phyloP scores from a whole-genome alignment of 1,140 invertebrate species.

The Euura lappo region DNA sequence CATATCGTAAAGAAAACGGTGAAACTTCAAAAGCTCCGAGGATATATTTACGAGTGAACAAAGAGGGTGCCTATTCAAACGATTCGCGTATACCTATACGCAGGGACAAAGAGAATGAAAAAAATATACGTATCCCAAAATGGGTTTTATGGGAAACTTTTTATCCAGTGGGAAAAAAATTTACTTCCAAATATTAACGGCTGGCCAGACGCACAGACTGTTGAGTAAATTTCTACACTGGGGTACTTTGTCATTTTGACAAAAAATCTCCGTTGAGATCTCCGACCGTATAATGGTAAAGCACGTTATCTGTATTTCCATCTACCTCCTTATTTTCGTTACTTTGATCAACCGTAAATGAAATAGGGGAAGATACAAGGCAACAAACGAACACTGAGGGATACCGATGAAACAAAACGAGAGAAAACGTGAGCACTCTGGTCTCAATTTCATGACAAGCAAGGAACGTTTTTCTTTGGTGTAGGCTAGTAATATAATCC shows the following conservation, averaged over 20 bases:
- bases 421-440: too few species aligned
- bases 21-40: not conserved
- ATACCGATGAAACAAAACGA: too few species aligned
- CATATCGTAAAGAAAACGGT: too few species aligned
- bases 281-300: not conserved
- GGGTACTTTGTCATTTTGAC: not conserved
- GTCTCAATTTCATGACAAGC: too few species aligned
- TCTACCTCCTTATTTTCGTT: not conserved
- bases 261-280: not conserved
- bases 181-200: not conserved
- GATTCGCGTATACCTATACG: not conserved
- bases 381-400: too few species aligned
- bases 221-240: too few species aligned
- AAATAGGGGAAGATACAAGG: not conserved
- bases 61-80: constrained; percentile 4
- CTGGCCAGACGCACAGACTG: too few species aligned
- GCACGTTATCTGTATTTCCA: not conserved
- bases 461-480: too few species aligned
- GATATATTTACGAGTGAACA: constrained; percentile 6
- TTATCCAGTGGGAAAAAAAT: not conserved
- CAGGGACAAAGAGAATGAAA: not conserved
- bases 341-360: not conserved
- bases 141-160: constrained; percentile 7
- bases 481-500: too few species aligned
- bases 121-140: not conserved